Evolutionary conservation across 2,113 vertebrate genomes (phyloP).

Genomic region (Apodemus speciosus): DNA sequence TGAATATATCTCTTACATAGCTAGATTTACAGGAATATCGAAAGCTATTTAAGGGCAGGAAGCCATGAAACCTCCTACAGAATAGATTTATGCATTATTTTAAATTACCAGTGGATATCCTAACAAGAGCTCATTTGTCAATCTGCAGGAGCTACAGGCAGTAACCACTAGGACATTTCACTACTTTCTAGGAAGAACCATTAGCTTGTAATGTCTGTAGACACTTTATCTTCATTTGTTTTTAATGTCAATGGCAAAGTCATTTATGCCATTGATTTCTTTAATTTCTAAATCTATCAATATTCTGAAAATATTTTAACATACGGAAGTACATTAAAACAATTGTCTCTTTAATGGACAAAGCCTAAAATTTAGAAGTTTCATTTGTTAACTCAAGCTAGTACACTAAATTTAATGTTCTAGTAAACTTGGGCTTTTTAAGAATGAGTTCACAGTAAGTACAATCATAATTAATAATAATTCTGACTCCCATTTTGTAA

Average conservation of each 20-base stretch:
- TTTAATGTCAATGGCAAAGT: neutral
- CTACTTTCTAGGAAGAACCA: neutral
- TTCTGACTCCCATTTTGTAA: slow-evolving; percentile 14
- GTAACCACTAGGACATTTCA: neutral
- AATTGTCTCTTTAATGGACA: neutral
- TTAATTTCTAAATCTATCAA: neutral
- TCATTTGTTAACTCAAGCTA: slow-evolving; percentile 20
- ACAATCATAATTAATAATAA: slow-evolving; percentile 44
- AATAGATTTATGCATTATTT: neutral
- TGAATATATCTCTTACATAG: neutral
- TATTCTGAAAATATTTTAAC: neutral
- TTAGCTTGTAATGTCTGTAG: neutral
- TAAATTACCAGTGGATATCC: neutral
- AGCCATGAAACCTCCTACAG: neutral
- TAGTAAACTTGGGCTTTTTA: neutral
- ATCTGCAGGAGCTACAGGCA: fast-evolving
- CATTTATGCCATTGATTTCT: neutral
- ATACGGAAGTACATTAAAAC: neutral
- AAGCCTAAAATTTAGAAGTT: neutral
- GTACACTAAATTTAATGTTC: neutral
- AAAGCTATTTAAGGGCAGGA: neutral
- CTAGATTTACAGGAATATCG: neutral
- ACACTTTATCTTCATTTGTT: neutral
- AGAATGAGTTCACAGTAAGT: neutral
- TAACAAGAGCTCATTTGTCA: neutral